phyloP scores from a whole-genome alignment of 1,140 invertebrate genomes.

The Halotydeus destructor region DNA sequence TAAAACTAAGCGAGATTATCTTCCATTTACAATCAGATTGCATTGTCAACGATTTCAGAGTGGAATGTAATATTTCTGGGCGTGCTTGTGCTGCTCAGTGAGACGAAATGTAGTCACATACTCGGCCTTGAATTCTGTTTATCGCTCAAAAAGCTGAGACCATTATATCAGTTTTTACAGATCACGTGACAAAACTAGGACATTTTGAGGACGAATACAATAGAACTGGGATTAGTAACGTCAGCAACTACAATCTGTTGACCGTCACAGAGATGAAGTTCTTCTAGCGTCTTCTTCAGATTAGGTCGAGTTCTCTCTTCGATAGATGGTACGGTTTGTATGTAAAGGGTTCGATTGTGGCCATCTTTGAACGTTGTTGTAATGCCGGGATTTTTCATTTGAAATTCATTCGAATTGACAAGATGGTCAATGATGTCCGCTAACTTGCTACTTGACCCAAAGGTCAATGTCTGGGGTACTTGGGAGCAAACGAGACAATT shows the following conservation, averaged over 20 bases:
- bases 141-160: too few relatives aligned
- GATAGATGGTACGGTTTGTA: conserved; percentile 67
- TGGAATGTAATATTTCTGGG: too few relatives aligned
- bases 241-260: conserved; percentile 71
- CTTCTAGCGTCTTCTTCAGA: conserved; percentile 57
- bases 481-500: conserved; percentile 11
- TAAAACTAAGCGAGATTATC: too few relatives aligned
- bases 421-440: conserved; percentile 61
- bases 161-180: too few relatives aligned
- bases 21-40: too few relatives aligned
- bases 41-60: too few relatives aligned
- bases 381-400: conserved; percentile 39
- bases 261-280: conserved; percentile 58
- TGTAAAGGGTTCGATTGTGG: conserved; percentile 76
- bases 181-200: too few relatives aligned
- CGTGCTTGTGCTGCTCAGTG: too few relatives aligned
- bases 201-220: conserved; percentile 30
- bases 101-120: too few relatives aligned
- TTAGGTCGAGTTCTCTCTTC: conserved; percentile 61
- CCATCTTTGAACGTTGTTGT: conserved; percentile 54
- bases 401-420: conserved; percentile 42
- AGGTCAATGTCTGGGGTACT: neutral
- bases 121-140: too few relatives aligned
- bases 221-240: conserved; percentile 56
- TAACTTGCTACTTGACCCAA: conserved; percentile 33